Base-by-base conservation (phyloP, 2,113 vertebrate genomes). In the Ameiurus melas region DNA sequence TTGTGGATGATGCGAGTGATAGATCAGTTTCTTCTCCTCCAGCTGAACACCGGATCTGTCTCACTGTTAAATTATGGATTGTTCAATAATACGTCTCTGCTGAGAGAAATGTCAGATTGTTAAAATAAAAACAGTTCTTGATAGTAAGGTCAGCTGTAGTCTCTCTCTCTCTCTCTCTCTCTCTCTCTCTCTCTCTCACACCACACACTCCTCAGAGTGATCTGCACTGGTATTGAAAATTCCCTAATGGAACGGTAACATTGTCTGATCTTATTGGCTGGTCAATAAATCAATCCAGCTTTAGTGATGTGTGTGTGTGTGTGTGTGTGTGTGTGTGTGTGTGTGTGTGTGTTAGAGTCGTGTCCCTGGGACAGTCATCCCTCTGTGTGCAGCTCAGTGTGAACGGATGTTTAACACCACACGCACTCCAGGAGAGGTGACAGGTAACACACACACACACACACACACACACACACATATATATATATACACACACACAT, bases 341-440 rank as follows among this genome's bases (percentile, higher is more conserved):
- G 4, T 84, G 73, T 82, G 64, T 86, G 51, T 84, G 58, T 84
- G 58, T 91, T 89, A 96, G 96, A 96, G 91, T 92, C 94, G 94
- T 86, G 91, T 96, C 85, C 96, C 96, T 22, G 95, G 95, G 62
- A 96, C 95, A 0, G 93, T 95, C 62, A 95, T 97, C 85, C 96
- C 96, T 22, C 92, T 97, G 87, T 97, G 96, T 93, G 93, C 95
- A 0, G 94, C 95, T 85, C 96, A 97, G 92, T 96, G 93, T 94
- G 96, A 96, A 89, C 93, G 96, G 86, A 95, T 96, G 95, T 97
- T 97, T 93, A 97, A 97, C 93, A 96, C 95, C 86, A 96, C 95
- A 14, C 94, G 96, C 84, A 94, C 93, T 25, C 96, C 96, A 10
- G 96, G 96, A 94, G 85, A 89, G 0, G 95, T 96, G 89, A 95